Conservation (phyloP, 2,888 invertebrate species). For the Brachyopa scutellaris region DNA sequence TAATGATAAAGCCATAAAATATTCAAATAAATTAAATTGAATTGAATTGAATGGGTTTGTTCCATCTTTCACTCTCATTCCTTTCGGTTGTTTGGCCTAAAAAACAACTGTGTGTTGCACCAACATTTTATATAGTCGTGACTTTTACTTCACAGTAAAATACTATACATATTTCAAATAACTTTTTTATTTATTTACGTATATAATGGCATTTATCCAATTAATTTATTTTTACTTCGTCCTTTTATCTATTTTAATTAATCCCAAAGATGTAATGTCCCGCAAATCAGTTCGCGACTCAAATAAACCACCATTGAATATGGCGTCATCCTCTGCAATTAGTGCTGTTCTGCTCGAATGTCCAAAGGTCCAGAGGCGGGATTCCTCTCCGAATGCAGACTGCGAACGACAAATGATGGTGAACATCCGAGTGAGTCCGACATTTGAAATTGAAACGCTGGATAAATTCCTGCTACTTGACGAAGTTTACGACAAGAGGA, state of each 20-base stretch:
- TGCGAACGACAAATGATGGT: conserved; percentile 75
- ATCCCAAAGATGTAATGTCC: conserved; percentile 11
- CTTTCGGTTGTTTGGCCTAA: too few relatives aligned
- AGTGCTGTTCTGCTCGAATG: conserved; percentile 75
- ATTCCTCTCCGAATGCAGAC: neutral
- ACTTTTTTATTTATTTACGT: neutral
- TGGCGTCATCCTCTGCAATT: conserved; percentile 61
- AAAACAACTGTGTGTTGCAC: neutral
- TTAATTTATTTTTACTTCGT: conserved; percentile 61
- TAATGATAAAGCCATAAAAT: too few relatives aligned
- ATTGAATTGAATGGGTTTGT: too few relatives aligned
- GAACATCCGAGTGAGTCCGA: conserved; percentile 74
- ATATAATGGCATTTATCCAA: conserved; percentile 43
- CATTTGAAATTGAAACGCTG: conserved; percentile 68
- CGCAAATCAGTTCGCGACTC: conserved; percentile 16
- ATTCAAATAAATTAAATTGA: too few relatives aligned
- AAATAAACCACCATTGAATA: conserved; percentile 10
- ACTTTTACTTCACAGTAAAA: conserved; percentile 14
- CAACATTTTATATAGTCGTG: too few relatives aligned
- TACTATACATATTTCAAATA: conserved; percentile 9
- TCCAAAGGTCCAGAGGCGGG: conserved; percentile 46
- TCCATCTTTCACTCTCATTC: too few relatives aligned
- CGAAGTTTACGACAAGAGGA: conserved; percentile 75
- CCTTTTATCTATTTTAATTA: conserved; percentile 39
- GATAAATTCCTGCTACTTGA: conserved; percentile 75